Evolutionary conservation across 2,888 invertebrate species (phyloP).

Genomic region (Emesis furor): DNA sequence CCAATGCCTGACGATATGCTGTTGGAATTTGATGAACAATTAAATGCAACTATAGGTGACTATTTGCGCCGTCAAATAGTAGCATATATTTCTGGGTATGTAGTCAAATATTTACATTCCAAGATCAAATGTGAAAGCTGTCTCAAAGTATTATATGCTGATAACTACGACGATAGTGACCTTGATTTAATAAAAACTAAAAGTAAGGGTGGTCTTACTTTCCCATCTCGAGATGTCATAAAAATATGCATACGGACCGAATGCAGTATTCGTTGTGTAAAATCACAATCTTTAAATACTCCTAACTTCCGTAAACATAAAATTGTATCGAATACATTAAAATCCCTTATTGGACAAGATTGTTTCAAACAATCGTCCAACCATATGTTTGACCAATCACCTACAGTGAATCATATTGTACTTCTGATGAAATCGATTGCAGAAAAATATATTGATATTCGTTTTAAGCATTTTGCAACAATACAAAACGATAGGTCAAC

Average conservation of each 20-base stretch:
- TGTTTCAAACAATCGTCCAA: background rate
- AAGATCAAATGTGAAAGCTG: conserved; percentile 15
- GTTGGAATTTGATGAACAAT: conserved; percentile 15
- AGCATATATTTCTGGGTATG: conserved; percentile 18
- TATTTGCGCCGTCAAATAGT: conserved; percentile 17
- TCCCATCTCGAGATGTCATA: conserved; percentile 8
- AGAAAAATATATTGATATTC: conserved; percentile 14
- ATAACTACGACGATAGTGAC: conserved; percentile 18
- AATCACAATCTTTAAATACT: background rate
- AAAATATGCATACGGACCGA: background rate
- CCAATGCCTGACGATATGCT: conserved; percentile 13
- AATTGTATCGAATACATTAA: background rate
- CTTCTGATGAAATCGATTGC: background rate
- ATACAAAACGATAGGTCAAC: background rate
- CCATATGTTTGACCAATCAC: conserved; percentile 23
- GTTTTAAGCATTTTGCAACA: conserved; percentile 21
- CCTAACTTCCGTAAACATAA: background rate
- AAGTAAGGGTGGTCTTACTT: conserved; percentile 24
- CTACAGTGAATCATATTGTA: conserved; percentile 15
- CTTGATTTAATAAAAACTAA: conserved; percentile 11
- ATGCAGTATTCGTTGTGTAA: background rate
- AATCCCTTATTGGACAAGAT: conserved; percentile 19
- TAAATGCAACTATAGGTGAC: conserved; percentile 6
- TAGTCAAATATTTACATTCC: conserved; percentile 6
- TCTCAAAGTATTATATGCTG: conserved; percentile 4